phyloP scores from a whole-genome alignment of 1,140 invertebrate species.

The Penaeus vannamei region DNA sequence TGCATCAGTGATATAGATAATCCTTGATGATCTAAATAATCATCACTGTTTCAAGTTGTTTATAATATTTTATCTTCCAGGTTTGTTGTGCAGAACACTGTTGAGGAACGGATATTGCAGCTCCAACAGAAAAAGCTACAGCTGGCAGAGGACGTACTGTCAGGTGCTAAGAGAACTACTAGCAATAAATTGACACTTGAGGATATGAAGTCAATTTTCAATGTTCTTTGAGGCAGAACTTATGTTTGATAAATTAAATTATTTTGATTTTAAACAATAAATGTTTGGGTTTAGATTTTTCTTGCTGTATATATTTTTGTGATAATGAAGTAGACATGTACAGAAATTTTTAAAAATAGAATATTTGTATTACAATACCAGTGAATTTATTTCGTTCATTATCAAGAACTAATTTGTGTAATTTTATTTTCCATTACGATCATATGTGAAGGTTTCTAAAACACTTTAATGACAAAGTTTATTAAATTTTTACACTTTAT shows the following conservation, averaged over 20 bases:
- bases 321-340: no score
- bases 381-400: no score
- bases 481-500: no score
- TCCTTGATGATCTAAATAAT: background rate
- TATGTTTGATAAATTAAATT: background rate
- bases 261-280: background rate
- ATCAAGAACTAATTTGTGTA: no score
- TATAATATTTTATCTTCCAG: constrained; percentile 72
- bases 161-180: constrained; percentile 76
- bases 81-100: constrained; percentile 85
- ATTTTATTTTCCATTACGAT: no score
- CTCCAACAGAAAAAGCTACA: constrained; percentile 86
- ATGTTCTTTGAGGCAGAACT: constrained; percentile 71
- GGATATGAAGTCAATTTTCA: constrained; percentile 85
- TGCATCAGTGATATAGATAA: background rate
- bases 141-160: constrained; percentile 84
- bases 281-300: constrained; percentile 5
- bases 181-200: constrained; percentile 81
- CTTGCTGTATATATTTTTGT: background rate
- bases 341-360: no score
- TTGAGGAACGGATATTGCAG: constrained; percentile 86
- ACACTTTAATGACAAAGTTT: no score
- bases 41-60: background rate
- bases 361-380: no score
- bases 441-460: no score